A percentile compares a stretch with the other conserved stretches of the same genome.
These are phyloP conservation scores for Cygnus atratus DNA, from an alignment of 2,113 vertebrate species.

Conservation along the genomic window DNA sequence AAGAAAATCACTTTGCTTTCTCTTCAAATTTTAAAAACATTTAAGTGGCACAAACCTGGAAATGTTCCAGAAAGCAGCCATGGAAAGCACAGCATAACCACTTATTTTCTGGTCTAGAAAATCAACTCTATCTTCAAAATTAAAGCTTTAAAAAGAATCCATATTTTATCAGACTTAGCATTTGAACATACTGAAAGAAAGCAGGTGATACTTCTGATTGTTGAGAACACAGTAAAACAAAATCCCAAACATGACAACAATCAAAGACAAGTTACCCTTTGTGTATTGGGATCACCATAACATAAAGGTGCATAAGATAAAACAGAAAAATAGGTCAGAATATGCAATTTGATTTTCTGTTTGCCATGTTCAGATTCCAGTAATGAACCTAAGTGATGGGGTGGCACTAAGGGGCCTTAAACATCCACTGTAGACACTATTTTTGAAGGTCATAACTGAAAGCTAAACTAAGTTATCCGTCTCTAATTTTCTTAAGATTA, in stretches of 20 bases:
- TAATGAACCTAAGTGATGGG: background rate
- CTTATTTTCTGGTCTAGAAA: background rate
- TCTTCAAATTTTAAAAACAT: background rate
- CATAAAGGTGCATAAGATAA: background rate
- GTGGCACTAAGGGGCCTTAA: background rate
- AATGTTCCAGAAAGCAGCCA: background rate
- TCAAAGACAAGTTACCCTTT: background rate
- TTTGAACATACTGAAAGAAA: background rate
- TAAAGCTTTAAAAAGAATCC: background rate
- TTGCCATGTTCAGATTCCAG: background rate
- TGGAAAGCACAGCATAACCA: background rate
- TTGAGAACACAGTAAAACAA: background rate
- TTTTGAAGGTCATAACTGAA: background rate
- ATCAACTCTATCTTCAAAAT: background rate
- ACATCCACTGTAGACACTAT: background rate
- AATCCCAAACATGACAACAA: background rate
- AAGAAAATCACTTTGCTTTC: background rate
- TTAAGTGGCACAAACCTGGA: background rate
- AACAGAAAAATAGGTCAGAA: background rate
- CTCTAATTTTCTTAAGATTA: background rate
- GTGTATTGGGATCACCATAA: background rate
- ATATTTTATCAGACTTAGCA: background rate
- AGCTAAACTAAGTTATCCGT: background rate
- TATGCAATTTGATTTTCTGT: background rate
- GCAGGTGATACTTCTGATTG: background rate